phyloP scores from a whole-genome alignment of 2,113 vertebrate genomes.

The Circaetus cinerascens region DNA sequence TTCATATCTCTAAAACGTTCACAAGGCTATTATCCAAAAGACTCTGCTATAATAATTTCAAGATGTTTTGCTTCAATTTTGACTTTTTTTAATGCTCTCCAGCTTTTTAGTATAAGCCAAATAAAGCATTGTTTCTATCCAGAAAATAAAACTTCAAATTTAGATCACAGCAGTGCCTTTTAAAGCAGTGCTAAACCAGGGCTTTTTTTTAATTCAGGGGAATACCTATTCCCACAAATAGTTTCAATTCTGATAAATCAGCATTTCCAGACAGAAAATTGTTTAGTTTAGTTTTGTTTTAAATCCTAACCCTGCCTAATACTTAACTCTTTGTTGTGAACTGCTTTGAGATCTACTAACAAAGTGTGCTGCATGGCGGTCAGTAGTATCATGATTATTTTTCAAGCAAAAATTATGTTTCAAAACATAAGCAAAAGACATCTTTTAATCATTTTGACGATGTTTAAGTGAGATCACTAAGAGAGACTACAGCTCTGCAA shows the following conservation, averaged over 20 bases:
- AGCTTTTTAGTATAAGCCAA: not conserved
- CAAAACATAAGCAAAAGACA: not conserved
- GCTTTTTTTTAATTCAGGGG: not conserved
- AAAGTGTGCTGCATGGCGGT: not conserved
- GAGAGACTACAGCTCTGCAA: not conserved
- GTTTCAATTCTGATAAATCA: slow-evolving; percentile 9
- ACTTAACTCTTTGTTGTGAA: not conserved
- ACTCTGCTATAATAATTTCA: slow-evolving; percentile 41
- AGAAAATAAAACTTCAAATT: slow-evolving; percentile 3
- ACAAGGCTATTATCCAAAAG: slow-evolving; percentile 22
- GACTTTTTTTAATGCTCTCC: slow-evolving; percentile 2
- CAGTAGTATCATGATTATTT: not conserved
- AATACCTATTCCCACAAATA: not conserved
- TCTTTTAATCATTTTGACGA: not conserved
- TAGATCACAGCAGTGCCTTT: not conserved
- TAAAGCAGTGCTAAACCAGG: not conserved
- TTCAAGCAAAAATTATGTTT: not conserved
- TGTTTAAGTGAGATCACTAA: slow-evolving; percentile 16
- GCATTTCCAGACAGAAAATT: not conserved
- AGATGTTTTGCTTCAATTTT: slow-evolving; percentile 36
- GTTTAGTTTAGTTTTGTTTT: not conserved
- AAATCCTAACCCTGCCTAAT: not conserved
- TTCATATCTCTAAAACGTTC: not conserved
- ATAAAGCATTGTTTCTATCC: slow-evolving; percentile 18
- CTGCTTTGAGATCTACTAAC: not conserved